Evolutionary conservation across 1,140 invertebrate genomes (phyloP).

Genomic region (Tribolium madens): DNA sequence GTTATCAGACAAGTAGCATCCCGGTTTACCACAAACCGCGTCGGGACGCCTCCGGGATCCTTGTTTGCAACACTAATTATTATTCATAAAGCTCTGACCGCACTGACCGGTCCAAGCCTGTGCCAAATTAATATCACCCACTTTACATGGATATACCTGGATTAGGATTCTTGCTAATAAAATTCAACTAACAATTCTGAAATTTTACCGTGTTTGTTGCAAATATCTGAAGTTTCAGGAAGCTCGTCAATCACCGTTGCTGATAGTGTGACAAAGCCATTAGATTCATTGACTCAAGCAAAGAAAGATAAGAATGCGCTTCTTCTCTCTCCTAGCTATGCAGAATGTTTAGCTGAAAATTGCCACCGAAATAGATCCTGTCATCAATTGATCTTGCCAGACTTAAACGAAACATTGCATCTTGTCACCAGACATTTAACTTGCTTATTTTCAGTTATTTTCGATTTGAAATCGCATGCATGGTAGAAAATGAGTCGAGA

Average conservation of each 20-base stretch:
- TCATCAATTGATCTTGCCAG: conserved; percentile 48
- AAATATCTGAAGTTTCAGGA: no score
- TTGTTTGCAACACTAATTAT: conserved; percentile 65
- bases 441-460: conserved; percentile 40
- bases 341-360: conserved; percentile 47
- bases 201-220: no score
- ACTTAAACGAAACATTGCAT: conserved; percentile 37
- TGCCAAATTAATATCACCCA: conserved; percentile 63
- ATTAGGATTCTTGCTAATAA: conserved; percentile 2
- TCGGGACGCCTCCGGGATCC: conserved; percentile 57
- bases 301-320: conserved; percentile 5
- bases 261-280: conserved; percentile 4
- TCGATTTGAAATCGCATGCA: conserved; percentile 23
- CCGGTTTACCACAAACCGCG: conserved; percentile 48
- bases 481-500: conserved; percentile 55
- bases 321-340: conserved; percentile 34
- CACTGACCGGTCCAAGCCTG: conserved; percentile 56
- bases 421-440: conserved; percentile 43
- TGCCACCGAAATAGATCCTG: conserved; percentile 48
- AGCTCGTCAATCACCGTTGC: conserved; percentile 48
- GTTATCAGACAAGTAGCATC: conserved; percentile 40
- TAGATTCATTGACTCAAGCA: conserved; percentile 14
- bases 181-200: background rate
- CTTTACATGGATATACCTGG: conserved; percentile 59
- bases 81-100: conserved; percentile 63